Conservation (phyloP, 2,888 invertebrate genomes). For the Scrobipalpa atriplicella region DNA sequence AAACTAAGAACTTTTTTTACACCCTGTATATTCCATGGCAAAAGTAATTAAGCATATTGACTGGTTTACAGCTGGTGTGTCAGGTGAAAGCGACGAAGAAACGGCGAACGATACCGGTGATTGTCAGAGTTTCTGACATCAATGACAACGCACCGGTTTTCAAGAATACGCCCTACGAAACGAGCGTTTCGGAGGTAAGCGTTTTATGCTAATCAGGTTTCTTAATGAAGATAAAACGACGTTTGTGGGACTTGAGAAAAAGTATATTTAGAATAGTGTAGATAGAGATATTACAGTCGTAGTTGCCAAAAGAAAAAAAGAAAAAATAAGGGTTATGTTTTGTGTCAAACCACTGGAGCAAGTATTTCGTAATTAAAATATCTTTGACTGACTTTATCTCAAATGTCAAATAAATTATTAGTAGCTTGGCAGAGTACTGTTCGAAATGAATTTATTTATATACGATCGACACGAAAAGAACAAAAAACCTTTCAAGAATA, state of each 20-base stretch:
- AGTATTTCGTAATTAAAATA: too few species aligned
- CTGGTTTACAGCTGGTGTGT: constrained; percentile 88
- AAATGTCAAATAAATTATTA: too few species aligned
- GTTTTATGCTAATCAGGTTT: constrained; percentile 3
- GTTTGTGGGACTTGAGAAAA: background rate
- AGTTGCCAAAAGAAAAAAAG: too few species aligned
- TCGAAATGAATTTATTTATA: too few species aligned
- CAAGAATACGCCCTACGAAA: constrained; percentile 91
- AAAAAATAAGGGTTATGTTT: too few species aligned
- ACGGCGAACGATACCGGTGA: constrained; percentile 92
- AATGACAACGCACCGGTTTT: constrained; percentile 95
- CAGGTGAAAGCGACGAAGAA: constrained; percentile 90
- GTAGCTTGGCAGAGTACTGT: too few species aligned
- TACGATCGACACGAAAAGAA: too few species aligned
- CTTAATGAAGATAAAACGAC: background rate
- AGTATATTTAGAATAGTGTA: background rate
- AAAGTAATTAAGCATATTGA: constrained; percentile 30
- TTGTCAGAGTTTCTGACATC: constrained; percentile 94
- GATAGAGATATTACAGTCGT: background rate
- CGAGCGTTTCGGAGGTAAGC: constrained; percentile 92
- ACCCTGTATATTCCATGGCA: background rate
- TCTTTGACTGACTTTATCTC: too few species aligned
- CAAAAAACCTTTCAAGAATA: too few species aligned
- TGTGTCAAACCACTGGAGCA: too few species aligned
- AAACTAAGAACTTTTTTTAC: too few species aligned